phyloP scores from a whole-genome alignment of 92 coral and sea anemone species.

The Anthopleura xanthogrammica region DNA sequence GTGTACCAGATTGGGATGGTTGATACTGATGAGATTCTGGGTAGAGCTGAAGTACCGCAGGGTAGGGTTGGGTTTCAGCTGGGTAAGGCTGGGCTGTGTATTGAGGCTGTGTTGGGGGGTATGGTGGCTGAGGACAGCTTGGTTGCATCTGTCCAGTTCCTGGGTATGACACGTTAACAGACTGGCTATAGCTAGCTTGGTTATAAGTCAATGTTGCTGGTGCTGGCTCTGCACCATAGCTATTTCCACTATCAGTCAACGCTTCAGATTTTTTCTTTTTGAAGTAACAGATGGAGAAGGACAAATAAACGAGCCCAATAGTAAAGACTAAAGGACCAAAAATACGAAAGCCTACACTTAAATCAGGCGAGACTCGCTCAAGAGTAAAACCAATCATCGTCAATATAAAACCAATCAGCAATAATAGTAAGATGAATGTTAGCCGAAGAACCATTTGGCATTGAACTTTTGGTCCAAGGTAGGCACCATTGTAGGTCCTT shows the following conservation, averaged over 20 bases:
- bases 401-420: slow-evolving; percentile 54
- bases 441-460: slow-evolving; percentile 31
- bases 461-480: slow-evolving; percentile 5
- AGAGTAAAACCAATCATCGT: slow-evolving; percentile 58
- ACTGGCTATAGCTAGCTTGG: slow-evolving; percentile 15
- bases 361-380: slow-evolving; percentile 57
- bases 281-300: slow-evolving; percentile 17
- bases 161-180: slow-evolving; percentile 18
- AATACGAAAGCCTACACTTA: slow-evolving; percentile 53
- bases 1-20: neutral
- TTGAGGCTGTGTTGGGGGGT: slow-evolving; percentile 18
- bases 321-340: slow-evolving; percentile 59
- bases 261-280: slow-evolving; percentile 36
- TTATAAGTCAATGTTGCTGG: slow-evolving; percentile 5
- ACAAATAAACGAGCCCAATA: slow-evolving; percentile 31
- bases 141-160: slow-evolving; percentile 18
- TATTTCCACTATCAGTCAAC: neutral
- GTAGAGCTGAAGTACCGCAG: neutral
- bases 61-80: neutral
- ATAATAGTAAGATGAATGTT: slow-evolving; percentile 38
- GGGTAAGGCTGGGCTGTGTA: slow-evolving; percentile 10
- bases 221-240: neutral
- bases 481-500: slow-evolving; percentile 17
- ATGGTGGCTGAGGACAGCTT: slow-evolving; percentile 18
- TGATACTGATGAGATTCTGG: neutral